These are phyloP conservation scores for Phrynocephalus vlangalii DNA, from an alignment of 2,797 vertebrate genomes.

Conservation along the genomic window DNA sequence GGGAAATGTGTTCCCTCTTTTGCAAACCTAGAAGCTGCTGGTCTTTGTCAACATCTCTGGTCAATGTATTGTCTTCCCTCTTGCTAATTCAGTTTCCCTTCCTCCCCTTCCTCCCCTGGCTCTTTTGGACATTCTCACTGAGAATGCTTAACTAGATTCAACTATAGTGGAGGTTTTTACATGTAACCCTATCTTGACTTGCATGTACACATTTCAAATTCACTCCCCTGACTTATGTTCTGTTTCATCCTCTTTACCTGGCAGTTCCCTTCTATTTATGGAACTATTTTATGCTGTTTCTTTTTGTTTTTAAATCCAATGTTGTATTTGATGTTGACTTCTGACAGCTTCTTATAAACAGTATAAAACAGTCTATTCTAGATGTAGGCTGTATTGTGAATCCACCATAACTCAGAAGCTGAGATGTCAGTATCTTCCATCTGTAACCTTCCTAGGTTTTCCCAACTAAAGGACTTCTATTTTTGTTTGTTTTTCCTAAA, in stretches of 20 bases:
- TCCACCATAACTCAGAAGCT: neutral
- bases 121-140: no score
- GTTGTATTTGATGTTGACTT: neutral
- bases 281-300: neutral
- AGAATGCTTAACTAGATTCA: no score
- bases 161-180: no score
- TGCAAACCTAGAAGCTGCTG: no score
- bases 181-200: no score
- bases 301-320: neutral
- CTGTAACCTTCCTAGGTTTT: neutral
- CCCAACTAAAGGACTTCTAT: neutral
- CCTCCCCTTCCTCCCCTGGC: no score
- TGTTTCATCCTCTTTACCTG: neutral
- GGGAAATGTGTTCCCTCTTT: no score
- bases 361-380: neutral
- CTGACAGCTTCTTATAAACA: neutral
- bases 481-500: neutral
- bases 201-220: neutral
- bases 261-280: neutral
- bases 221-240: neutral
- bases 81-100: no score
- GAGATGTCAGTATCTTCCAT: neutral
- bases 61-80: no score
- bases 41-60: no score
- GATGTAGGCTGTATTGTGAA: neutral